These are phyloP conservation scores for Thryonomys swinderianus DNA, from an alignment of 2,113 vertebrate species.

Conservation along the genomic window DNA sequence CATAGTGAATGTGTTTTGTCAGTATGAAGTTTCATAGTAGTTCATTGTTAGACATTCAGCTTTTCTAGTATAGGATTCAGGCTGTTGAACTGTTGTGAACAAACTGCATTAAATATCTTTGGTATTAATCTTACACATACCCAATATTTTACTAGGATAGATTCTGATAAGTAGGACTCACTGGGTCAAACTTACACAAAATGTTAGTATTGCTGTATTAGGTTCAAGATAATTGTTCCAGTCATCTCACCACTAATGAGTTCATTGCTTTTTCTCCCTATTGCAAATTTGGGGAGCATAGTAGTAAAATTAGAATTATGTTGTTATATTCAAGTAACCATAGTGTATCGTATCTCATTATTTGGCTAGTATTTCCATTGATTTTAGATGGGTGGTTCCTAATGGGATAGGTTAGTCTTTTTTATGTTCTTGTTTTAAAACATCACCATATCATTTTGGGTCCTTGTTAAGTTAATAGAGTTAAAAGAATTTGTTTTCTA, in stretches of 20 bases:
- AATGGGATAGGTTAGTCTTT: background rate
- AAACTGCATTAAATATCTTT: background rate
- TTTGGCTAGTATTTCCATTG: background rate
- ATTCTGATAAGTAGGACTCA: conserved; percentile 4
- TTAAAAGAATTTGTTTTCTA: background rate
- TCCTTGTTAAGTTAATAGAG: background rate
- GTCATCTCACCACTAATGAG: background rate
- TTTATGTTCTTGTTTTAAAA: conserved; percentile 4
- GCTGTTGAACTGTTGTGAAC: background rate
- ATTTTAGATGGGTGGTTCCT: background rate
- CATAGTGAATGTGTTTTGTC: background rate
- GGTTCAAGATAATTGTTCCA: background rate
- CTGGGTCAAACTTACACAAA: conserved; percentile 7
- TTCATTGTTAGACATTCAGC: background rate
- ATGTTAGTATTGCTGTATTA: background rate
- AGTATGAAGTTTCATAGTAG: background rate
- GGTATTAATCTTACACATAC: background rate
- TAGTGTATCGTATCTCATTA: background rate
- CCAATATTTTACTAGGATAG: conserved; percentile 7
- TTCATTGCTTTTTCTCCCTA: background rate
- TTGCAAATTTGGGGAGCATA: background rate
- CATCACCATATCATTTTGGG: background rate
- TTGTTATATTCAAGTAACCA: background rate
- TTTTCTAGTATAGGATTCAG: conserved; percentile 28
- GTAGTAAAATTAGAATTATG: background rate